These are phyloP conservation scores for Meteorus cinctellus DNA, from an alignment of 2,888 invertebrate genomes.

Conservation along the genomic window DNA sequence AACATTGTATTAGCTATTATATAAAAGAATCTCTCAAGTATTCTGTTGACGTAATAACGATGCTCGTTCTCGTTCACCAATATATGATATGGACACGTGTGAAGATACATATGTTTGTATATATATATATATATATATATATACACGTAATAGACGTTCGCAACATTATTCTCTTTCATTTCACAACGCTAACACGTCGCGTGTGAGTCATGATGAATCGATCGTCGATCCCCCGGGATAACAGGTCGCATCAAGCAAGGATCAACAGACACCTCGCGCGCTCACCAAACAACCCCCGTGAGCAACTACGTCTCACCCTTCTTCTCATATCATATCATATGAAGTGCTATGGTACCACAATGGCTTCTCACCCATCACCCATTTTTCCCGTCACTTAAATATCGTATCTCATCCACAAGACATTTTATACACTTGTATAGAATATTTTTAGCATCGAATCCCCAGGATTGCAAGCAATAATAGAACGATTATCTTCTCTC, in stretches of 20 bases:
- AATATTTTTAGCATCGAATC: constrained; percentile 11
- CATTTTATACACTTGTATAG: constrained; percentile 4
- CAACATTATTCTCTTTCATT: constrained; percentile 39
- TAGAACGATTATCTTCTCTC: neutral
- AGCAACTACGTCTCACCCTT: constrained; percentile 41
- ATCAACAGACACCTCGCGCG: constrained; percentile 62
- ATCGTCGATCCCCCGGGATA: constrained; percentile 69
- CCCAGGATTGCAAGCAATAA: neutral
- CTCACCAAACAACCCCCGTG: constrained; percentile 56
- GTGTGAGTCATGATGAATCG: constrained; percentile 65
- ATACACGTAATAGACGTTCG: constrained; percentile 41
- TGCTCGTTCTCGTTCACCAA: constrained; percentile 37
- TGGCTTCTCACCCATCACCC: neutral
- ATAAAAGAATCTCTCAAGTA: constrained; percentile 39
- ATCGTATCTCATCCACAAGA: constrained; percentile 18
- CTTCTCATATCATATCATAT: neutral
- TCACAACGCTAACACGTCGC: constrained; percentile 46
- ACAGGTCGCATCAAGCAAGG: constrained; percentile 66
- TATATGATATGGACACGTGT: constrained; percentile 34
- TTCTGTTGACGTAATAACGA: constrained; percentile 46
- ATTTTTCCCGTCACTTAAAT: constrained; percentile 28
- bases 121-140: too few relatives aligned
- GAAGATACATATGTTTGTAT: constrained; percentile 29
- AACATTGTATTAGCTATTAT: neutral
- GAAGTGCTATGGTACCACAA: neutral